Base-by-base conservation (phyloP, 2,888 invertebrate species). In the Tenthredo livida region DNA sequence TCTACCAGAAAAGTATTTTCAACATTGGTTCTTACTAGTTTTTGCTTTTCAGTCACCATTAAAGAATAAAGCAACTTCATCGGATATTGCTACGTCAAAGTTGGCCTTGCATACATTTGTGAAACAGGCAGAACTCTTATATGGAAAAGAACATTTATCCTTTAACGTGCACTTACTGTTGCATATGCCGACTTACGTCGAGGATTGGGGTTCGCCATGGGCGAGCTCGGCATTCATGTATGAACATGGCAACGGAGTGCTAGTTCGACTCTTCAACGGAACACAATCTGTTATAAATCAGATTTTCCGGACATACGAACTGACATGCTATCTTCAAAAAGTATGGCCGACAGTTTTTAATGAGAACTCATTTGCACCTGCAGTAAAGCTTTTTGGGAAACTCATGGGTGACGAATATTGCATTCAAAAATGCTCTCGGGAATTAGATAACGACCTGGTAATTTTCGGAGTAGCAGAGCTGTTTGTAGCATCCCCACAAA, bases 21-120 rank as follows among this genome's bases (percentile, higher is more conserved):
- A 84, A 12, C 84, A 87, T 77, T 61, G 85, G 25, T 58, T 85
- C 7, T 50, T 85, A 12, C 73, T 87, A 0, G 85, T 86, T 65
- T 65, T 65, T 25, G 65, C 65, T 17, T 65, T 25, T 65, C 65
- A 65, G 65, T n/a, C 29, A 65, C 65, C 29, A 65, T 25, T 25
- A 12, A 65, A 25, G 65, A 33, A 33, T 33, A 33, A 33, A 33
- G 33, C 4, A 33, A 33, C 33, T 33, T 33, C 33, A 33, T 33
- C 33, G 4, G 33, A 33, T 33, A 4, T 33, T 33, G 33, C 33
- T 33, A 33, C 3, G 33, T 33, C 33, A 33, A 33, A 33, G 33
- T 33, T 33, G 33, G 33, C 33, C 33, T 33, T 33, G 33, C 33
- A 33, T 33, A 33, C 33, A 33, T 33, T 33, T 33, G 33, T 33